phyloP scores from a whole-genome alignment of 2,888 invertebrate genomes.

The Leuctra nigra region DNA sequence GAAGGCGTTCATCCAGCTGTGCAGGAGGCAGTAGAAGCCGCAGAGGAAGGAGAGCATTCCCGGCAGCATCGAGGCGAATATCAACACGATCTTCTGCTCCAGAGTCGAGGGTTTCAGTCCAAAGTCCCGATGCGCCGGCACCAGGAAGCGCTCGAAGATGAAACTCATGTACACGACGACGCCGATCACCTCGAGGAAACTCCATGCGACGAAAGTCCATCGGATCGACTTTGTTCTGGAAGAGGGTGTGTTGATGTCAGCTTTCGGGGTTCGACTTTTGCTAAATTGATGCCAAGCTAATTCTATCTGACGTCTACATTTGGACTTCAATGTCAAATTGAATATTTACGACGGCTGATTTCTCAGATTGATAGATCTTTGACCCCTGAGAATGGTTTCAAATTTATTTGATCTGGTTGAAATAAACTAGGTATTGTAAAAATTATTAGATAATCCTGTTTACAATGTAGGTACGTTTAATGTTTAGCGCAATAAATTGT shows the following conservation, averaged over 20 bases:
- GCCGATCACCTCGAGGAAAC: conserved; percentile 69
- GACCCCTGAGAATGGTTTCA: too few relatives aligned
- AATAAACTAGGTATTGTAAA: too few relatives aligned
- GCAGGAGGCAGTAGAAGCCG: conserved; percentile 81
- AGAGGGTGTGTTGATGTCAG: conserved; percentile 31
- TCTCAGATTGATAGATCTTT: too few relatives aligned
- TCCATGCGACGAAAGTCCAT: conserved; percentile 65
- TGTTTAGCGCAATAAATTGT: too few relatives aligned
- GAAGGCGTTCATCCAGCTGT: conserved; percentile 87
- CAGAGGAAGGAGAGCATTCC: conserved; percentile 62
- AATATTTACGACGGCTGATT: too few relatives aligned
- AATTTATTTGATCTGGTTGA: too few relatives aligned
- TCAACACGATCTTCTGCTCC: conserved; percentile 36
- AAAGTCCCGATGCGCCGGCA: conserved; percentile 59
- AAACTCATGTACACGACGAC: conserved; percentile 75
- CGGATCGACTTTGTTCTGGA: conserved; percentile 61
- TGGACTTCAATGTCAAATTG: too few relatives aligned
- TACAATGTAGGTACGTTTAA: too few relatives aligned
- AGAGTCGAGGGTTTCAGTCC: conserved; percentile 42
- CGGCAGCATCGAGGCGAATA: conserved; percentile 69
- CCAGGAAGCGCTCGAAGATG: conserved; percentile 69
- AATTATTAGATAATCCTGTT: too few relatives aligned
- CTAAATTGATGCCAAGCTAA: too few relatives aligned
- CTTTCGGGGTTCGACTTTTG: too few relatives aligned
- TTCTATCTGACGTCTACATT: too few relatives aligned